Percentiles rank a stretch among this genome's conserved stretches.
phyloP scores from a whole-genome alignment of 2,113 vertebrate genomes.

The Tor tambroides region DNA sequence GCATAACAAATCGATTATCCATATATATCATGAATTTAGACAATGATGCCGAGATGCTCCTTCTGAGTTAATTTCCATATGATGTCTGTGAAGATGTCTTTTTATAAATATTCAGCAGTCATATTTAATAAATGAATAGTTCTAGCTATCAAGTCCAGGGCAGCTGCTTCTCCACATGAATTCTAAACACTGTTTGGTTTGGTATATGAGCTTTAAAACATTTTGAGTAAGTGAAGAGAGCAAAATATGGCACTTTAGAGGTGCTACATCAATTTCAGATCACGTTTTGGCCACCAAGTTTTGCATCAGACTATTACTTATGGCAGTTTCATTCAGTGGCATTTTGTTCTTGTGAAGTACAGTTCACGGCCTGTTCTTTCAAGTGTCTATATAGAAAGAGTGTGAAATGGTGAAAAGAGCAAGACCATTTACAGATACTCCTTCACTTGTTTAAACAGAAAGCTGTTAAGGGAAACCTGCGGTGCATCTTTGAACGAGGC shows the following conservation, averaged over 20 bases:
- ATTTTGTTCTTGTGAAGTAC: conserved; percentile 5
- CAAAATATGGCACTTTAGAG: not conserved
- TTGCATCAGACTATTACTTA: not conserved
- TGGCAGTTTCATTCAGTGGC: not conserved
- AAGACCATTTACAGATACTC: not conserved
- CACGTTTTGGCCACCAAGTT: not conserved
- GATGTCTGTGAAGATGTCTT: not conserved
- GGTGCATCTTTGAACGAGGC: not conserved
- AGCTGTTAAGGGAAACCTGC: not conserved
- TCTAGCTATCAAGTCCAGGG: not conserved
- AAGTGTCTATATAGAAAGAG: not conserved
- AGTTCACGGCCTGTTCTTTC: not conserved
- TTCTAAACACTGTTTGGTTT: not conserved
- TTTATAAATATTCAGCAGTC: conserved; percentile 10
- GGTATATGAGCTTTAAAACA: not conserved
- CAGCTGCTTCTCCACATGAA: not conserved
- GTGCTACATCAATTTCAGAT: not conserved
- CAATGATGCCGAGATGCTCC: not conserved
- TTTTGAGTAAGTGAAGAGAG: not conserved
- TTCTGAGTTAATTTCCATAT: not conserved
- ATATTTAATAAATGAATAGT: not conserved
- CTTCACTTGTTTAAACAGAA: conserved; percentile 4
- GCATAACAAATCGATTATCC: not conserved
- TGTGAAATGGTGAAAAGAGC: not conserved
- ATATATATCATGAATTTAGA: not conserved